Conservation (phyloP, 2,113 vertebrate species). For the Platycercus adscitus region DNA sequence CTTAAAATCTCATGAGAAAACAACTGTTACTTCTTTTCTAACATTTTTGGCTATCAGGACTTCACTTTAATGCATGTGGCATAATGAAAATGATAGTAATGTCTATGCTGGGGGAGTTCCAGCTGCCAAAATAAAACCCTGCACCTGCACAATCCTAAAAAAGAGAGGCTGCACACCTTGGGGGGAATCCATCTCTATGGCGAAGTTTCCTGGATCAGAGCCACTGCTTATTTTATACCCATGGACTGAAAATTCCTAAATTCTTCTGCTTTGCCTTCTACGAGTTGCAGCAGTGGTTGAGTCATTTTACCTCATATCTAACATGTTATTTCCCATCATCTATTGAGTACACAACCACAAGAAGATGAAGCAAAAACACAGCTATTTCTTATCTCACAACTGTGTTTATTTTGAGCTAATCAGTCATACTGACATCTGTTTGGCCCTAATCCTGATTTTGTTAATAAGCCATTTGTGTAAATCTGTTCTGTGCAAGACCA, state of each 20-base stretch:
- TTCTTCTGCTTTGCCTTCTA: constrained; percentile 27
- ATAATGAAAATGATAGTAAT: background rate
- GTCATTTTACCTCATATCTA: constrained; percentile 53
- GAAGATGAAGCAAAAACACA: constrained; percentile 52
- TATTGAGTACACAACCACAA: constrained; percentile 11
- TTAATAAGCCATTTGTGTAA: constrained; percentile 52
- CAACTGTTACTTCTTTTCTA: background rate
- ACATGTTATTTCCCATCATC: constrained; percentile 52
- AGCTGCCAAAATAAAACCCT: constrained; percentile 31
- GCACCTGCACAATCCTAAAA: background rate
- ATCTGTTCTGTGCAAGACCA: constrained; percentile 53
- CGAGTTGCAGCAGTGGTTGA: constrained; percentile 10
- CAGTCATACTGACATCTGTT: constrained; percentile 71
- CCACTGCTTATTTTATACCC: constrained; percentile 45
- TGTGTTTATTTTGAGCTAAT: constrained; percentile 63
- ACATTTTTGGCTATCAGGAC: background rate
- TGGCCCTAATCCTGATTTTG: constrained; percentile 52
- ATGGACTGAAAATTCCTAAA: constrained; percentile 26
- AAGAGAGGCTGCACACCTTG: background rate
- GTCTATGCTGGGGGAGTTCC: background rate
- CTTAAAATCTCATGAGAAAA: background rate
- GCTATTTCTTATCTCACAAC: constrained; percentile 71
- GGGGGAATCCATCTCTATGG: background rate
- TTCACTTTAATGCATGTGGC: background rate
- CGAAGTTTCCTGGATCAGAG: constrained; percentile 40